phyloP scores from a whole-genome alignment of 2,888 invertebrate genomes.

The Cynaeus angustus region DNA sequence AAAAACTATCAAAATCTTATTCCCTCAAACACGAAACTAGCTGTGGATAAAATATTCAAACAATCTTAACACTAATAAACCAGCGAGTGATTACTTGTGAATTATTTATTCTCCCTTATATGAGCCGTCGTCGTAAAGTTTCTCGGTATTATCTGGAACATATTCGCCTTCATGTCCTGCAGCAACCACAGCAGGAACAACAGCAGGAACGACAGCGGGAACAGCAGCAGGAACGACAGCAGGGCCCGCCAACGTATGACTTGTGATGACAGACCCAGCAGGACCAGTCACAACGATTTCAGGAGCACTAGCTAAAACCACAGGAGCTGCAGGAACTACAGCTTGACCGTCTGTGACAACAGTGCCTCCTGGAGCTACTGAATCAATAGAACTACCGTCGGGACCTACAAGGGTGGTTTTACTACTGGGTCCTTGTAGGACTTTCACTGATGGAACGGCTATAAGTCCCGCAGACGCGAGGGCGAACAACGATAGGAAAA shows the following conservation, averaged over 20 bases:
- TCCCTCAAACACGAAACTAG: conserved; percentile 1
- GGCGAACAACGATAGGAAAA: conserved; percentile 36
- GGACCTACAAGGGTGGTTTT: conserved; percentile 61
- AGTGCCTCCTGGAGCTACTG: conserved; percentile 61
- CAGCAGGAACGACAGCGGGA: too few relatives aligned
- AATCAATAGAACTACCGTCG: conserved; percentile 60
- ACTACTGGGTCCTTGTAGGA: conserved; percentile 63
- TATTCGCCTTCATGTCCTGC: conserved; percentile 45
- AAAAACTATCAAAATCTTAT: neutral
- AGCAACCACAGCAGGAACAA: conserved; percentile 15
- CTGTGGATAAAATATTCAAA: neutral
- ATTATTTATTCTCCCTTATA: conserved; percentile 46
- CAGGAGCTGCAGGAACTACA: conserved; percentile 52
- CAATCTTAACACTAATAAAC: conserved; percentile 18
- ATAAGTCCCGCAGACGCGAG: conserved; percentile 51
- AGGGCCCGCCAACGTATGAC: conserved; percentile 49
- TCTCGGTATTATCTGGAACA: conserved; percentile 44
- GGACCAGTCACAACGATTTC: conserved; percentile 53
- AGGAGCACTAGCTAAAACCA: conserved; percentile 43
- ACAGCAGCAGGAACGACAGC: conserved; percentile 28
- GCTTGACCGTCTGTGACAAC: conserved; percentile 56
- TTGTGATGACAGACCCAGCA: conserved; percentile 59
- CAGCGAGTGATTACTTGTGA: conserved; percentile 12
- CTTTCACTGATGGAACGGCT: conserved; percentile 55
- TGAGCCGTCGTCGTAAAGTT: conserved; percentile 48